phyloP scores from a whole-genome alignment of 2,113 vertebrate genomes.

The Smithornis capensis region DNA sequence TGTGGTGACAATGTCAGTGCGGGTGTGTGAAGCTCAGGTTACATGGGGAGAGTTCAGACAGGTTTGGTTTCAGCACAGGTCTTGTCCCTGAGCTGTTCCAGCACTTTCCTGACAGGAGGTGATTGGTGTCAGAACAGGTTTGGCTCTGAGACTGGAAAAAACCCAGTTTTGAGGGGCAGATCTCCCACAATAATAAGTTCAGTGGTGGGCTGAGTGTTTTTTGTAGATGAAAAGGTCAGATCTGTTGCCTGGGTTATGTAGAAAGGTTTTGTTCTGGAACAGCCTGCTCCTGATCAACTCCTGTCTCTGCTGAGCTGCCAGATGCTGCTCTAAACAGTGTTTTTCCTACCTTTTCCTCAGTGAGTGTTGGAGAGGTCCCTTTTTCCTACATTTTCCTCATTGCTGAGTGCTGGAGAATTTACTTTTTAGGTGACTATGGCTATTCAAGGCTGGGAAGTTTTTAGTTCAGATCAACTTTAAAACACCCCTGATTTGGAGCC shows the following conservation, averaged over 20 bases:
- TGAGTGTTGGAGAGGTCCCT: not conserved
- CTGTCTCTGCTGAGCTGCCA: not conserved
- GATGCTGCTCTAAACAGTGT: not conserved
- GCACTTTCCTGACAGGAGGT: not conserved
- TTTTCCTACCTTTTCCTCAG: not conserved
- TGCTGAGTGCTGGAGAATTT: not conserved
- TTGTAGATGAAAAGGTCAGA: conserved; percentile 15
- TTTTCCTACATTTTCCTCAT: not conserved
- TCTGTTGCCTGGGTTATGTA: not conserved
- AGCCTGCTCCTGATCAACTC: not conserved
- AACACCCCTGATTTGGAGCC: not conserved
- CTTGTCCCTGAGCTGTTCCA: conserved; percentile 1
- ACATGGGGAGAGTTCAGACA: not conserved
- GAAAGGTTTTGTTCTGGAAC: conserved; percentile 40
- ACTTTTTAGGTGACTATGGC: not conserved
- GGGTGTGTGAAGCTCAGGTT: not conserved
- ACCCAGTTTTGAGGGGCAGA: not conserved
- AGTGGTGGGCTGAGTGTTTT: not conserved
- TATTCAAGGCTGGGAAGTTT: not conserved
- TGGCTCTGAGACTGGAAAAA: not conserved
- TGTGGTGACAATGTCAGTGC: not conserved
- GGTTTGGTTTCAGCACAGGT: conserved; percentile 38
- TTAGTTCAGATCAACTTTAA: not conserved
- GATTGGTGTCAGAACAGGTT: not conserved
- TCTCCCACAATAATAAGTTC: not conserved